Base-by-base conservation (phyloP, 2,797 vertebrate genomes). In the Tinamus major region DNA sequence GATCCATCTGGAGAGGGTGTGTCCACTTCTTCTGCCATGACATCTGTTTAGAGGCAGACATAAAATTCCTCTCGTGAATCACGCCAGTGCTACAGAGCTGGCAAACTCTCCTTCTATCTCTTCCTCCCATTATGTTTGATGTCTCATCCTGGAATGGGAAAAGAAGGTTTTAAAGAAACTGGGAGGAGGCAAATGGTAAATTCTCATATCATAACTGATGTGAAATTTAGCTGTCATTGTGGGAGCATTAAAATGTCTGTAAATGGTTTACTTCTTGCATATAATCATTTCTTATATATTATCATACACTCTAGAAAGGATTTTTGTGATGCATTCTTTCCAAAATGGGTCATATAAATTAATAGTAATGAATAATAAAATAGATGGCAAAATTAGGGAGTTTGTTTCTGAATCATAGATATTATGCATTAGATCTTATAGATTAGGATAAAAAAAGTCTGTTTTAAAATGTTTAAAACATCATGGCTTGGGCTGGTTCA, bases 41-140 rank as follows among this genome's bases (percentile, higher is more conserved):
- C 92, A 95, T 97, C 96, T 97, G 96, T 93, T 97, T 95, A 89
- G 87, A 95, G 77, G 87, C 90, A 92, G 88, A 71, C 23, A 7
- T 86, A 91, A 87, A 90, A 89, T 95, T 93, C 77, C 77, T 55
- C 75, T 91, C 78, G 71, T 94, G 96, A 96, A 78, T 96, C 93
- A 95, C 27, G 31, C 51, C 49, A 90, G 71, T 51, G 58, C 37
- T 94, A 62, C 74, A 86, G 80, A 89, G 79, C 70, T 95, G 81
- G 78, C 82, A 90, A 95, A 76, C 71, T 89, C 56, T 41, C 39
- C 42, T 59, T 89, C 23, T 29, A 79, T 81, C 78, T 39, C 69
- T 69, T 63, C 68, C 69, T 82, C 76, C 74, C 4, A 0, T 82
- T 68, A 17, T 58, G 39, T 85, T 88, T 89, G 23, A 27, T 90